Evolutionary conservation across 2,113 vertebrate genomes (phyloP), one percentile per base, ranked within the genome.

Genomic region (Chaetodon trifascialis): DNA sequence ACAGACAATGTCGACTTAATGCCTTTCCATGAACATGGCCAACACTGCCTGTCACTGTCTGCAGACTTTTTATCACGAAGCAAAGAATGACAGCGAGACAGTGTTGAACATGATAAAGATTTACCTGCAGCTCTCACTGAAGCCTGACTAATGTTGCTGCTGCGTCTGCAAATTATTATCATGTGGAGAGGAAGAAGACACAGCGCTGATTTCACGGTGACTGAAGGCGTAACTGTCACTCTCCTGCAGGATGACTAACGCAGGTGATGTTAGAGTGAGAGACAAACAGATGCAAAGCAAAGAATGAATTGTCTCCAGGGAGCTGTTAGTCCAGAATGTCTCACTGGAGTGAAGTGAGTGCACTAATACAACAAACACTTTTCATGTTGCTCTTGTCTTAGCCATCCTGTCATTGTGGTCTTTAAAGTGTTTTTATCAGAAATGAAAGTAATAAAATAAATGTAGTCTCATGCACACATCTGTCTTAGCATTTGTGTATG

Each of bases 1-100:
- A 63, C 62, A 84, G 80, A 86, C 70, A 74, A 21, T 0, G 34
- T n/a, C n/a, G 76, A 63, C 54, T 87, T 68, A 71, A 83, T 23
- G 54, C 14, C 75, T 76, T 64, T 62, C 67, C 21, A 2, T 73
- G 42, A 70, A 63, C 58, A 54, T 52, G 54, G 76, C 19, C 14
- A 70, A 72, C 40, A 44, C 65, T 21, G 38, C 40, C 58, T 11
- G 52, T 34, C 72, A 52, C 46, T 34, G 47, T 73, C 30, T 66
- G 1, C 47, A 30, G 25, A 56, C 14, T 4, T 49, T 0, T 58
- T 23, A 25, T 49, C 10, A 16, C 46, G 49, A 51, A 8, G 55
- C 47, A 2, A 11, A 25, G 38, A 60, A 17, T 1, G 4, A 66
- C 63, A 49, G 25, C 0, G 23, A 42, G 36, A 25, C 17, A 16